Conservation (phyloP, 2,797 vertebrate genomes). For the Lacerta viridis region DNA sequence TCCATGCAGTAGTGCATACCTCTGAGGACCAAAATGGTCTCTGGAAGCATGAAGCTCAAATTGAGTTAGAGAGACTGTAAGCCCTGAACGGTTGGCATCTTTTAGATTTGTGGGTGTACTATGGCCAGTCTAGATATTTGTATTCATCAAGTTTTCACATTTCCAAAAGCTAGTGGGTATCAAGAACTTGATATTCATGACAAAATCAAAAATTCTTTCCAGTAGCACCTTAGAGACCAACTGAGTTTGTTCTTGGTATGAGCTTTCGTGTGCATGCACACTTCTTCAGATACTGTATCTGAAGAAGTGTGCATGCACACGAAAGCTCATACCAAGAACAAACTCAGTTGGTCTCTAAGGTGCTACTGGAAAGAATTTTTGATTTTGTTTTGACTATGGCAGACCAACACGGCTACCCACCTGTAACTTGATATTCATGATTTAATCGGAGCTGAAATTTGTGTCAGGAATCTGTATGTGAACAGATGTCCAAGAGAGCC, state of each 20-base stretch:
- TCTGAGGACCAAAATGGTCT: background rate
- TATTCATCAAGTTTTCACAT: conserved; percentile 39
- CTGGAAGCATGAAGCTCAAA: background rate
- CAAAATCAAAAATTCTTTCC: no score
- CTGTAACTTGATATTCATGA: conserved; percentile 46
- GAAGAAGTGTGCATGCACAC: no score
- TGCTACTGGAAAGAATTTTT: no score
- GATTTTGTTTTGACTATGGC: no score
- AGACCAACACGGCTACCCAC: no score
- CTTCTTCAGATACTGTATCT: no score
- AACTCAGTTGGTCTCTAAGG: no score
- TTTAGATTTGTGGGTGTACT: background rate
- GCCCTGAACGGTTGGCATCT: background rate
- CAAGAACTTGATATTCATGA: conserved; percentile 44
- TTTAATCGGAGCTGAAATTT: conserved; percentile 43
- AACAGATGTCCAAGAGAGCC: conserved; percentile 40
- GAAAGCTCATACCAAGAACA: no score
- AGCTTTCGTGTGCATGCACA: no score
- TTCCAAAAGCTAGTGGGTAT: conserved; percentile 36
- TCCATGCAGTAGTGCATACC: background rate
- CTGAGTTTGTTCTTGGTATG: no score
- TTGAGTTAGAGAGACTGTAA: background rate
- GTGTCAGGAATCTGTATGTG: conserved; percentile 33
- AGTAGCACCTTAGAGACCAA: no score
- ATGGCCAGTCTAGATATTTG: conserved; percentile 40